Percentiles rank a stretch among this genome's conserved stretches.
Evolutionary conservation across 2,113 vertebrate species (phyloP).

Genomic region (Tragelaphus imberbis): DNA sequence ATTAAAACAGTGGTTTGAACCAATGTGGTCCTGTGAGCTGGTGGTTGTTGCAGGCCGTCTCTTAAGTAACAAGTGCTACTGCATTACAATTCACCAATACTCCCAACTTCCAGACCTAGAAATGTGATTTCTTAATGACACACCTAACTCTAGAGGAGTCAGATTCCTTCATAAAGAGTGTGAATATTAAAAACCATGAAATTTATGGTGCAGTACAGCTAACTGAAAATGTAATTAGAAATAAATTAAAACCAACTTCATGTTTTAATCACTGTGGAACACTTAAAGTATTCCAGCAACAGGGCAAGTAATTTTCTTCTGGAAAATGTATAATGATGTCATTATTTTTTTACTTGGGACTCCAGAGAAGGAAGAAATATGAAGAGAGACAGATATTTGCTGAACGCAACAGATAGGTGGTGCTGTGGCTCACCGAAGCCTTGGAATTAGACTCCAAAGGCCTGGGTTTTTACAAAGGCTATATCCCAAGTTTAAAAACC

Average conservation of each 20-base stretch:
- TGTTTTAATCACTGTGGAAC: slow-evolving; percentile 74
- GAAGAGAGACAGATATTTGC: slow-evolving; percentile 67
- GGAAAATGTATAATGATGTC: slow-evolving; percentile 79
- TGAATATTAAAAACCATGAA: slow-evolving; percentile 47
- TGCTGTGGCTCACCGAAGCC: slow-evolving; percentile 42
- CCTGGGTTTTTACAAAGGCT: slow-evolving; percentile 22
- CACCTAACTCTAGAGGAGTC: slow-evolving; percentile 53
- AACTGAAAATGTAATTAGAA: slow-evolving; percentile 67
- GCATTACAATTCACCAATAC: slow-evolving; percentile 49
- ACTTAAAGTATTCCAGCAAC: slow-evolving; percentile 63
- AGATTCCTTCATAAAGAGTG: slow-evolving; percentile 54
- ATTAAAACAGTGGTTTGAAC: slow-evolving; percentile 41
- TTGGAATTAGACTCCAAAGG: not conserved
- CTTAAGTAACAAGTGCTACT: slow-evolving; percentile 59
- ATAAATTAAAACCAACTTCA: slow-evolving; percentile 62
- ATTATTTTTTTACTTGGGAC: slow-evolving; percentile 78
- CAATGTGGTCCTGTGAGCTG: slow-evolving; percentile 27
- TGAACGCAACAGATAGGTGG: slow-evolving; percentile 62
- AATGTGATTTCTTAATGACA: slow-evolving; percentile 61
- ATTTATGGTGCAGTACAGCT: slow-evolving; percentile 45
- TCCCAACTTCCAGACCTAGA: slow-evolving; percentile 32
- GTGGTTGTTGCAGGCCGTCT: slow-evolving; percentile 64
- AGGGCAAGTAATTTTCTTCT: slow-evolving; percentile 75
- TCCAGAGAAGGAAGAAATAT: slow-evolving; percentile 57
- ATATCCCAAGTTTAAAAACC: slow-evolving; percentile 9